Percentiles rank a stretch among this genome's conserved stretches.
Conservation (phyloP, 2,888 invertebrate species). For the Amaurobius ferox region DNA sequence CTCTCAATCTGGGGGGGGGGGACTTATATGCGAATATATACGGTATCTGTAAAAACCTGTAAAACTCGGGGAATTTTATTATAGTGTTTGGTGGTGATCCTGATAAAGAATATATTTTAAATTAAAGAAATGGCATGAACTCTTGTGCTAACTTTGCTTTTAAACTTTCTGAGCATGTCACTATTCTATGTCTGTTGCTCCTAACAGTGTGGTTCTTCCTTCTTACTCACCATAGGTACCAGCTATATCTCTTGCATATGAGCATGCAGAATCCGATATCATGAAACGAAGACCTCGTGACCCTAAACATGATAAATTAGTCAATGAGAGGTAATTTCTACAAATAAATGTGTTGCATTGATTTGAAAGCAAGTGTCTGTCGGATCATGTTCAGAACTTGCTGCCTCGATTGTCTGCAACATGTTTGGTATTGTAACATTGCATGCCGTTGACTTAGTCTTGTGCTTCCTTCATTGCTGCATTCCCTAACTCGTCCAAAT, state of each 20-base stretch:
- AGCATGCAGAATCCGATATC: conserved; percentile 80
- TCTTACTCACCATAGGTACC: conserved; percentile 77
- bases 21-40: no score
- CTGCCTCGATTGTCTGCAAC: not conserved
- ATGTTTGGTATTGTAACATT: not conserved
- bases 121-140: not conserved
- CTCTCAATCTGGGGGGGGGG: no score
- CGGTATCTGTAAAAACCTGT: no score
- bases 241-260: conserved; percentile 81
- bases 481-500: conserved; percentile 18
- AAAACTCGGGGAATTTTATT: no score
- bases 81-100: no score
- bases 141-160: conserved; percentile 1
- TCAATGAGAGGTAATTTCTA: conserved; percentile 77
- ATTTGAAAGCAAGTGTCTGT: conserved; percentile 20
- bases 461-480: conserved; percentile 62
- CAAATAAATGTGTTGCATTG: conserved; percentile 25
- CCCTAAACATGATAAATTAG: conserved; percentile 79
- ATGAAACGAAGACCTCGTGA: conserved; percentile 80
- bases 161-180: conserved; percentile 33
- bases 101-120: no score
- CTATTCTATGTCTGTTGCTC: conserved; percentile 39
- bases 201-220: conserved; percentile 50
- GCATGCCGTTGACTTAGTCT: conserved; percentile 24
- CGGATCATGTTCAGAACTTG: conserved; percentile 3